phyloP scores from a whole-genome alignment of 2,797 vertebrate species.

The Bovichtus diacanthus region DNA sequence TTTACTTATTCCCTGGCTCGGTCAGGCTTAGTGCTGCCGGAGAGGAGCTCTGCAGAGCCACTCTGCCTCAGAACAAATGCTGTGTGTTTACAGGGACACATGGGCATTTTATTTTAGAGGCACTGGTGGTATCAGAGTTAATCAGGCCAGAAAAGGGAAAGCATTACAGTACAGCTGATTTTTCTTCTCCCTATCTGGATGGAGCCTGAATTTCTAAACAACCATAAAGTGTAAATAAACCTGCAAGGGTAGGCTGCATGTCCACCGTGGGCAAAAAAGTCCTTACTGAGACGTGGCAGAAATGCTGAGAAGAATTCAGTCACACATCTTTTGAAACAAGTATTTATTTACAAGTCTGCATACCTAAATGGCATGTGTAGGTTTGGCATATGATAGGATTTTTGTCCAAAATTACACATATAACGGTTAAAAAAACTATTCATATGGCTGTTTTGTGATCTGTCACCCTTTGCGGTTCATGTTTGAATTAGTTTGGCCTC shows the following conservation, averaged over 20 bases:
- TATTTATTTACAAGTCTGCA: not conserved
- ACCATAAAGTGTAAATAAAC: conserved; percentile 28
- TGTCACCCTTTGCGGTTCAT: no score
- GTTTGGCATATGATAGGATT: no score
- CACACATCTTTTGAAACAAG: not conserved
- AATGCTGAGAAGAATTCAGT: not conserved
- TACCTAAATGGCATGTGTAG: not conserved
- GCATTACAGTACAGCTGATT: conserved; percentile 34
- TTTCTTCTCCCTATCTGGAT: conserved; percentile 17
- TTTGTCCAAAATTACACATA: no score
- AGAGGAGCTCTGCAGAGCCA: conserved; percentile 68
- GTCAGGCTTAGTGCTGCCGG: conserved; percentile 63
- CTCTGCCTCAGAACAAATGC: conserved; percentile 78
- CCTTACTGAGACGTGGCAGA: not conserved
- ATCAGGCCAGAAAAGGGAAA: conserved; percentile 47
- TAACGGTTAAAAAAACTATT: no score
- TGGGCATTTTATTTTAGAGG: conserved; percentile 69
- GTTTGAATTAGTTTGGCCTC: no score
- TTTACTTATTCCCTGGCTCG: conserved; percentile 82
- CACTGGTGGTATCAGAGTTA: conserved; percentile 63
- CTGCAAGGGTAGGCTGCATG: not conserved
- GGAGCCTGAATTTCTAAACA: conserved; percentile 27
- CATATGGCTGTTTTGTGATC: no score
- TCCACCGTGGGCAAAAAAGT: not conserved
- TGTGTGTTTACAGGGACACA: conserved; percentile 76